These are phyloP conservation scores for Diploscapter pachys DNA, from an alignment of 1,140 invertebrate genomes.

Conservation along the genomic window DNA sequence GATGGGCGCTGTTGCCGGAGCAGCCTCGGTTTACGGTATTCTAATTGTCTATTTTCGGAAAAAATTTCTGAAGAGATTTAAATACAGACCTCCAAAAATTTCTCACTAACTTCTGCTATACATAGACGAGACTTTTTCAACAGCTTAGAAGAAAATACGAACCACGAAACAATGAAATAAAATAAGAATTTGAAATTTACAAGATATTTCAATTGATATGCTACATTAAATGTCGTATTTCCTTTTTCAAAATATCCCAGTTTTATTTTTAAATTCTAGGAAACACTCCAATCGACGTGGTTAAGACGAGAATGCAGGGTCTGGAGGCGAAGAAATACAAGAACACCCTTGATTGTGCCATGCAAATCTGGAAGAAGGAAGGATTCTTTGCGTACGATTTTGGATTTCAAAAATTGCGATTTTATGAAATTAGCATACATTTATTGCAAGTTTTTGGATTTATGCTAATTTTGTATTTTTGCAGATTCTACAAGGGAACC, in stretches of 20 bases:
- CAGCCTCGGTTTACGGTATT: constrained; percentile 91
- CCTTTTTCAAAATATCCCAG: no score
- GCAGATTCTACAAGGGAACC: constrained; percentile 96
- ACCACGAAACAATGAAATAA: no score
- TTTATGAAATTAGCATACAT: no score
- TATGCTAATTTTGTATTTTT: constrained; percentile 33
- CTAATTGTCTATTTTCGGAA: constrained; percentile 62
- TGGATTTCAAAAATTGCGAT: neutral
- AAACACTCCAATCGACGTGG: constrained; percentile 88
- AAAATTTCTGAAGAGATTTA: no score
- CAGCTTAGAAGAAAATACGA: no score
- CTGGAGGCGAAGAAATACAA: constrained; percentile 92
- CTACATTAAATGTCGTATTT: no score
- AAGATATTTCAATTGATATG: no score
- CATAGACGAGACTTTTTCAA: no score
- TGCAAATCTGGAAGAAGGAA: constrained; percentile 86
- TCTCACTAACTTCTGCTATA: no score
- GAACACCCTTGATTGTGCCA: constrained; percentile 84
- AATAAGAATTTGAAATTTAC: no score
- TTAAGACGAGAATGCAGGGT: constrained; percentile 98
- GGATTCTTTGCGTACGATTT: constrained; percentile 75
- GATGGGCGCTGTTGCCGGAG: constrained; percentile 89
- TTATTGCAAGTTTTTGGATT: no score
- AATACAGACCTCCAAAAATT: no score
- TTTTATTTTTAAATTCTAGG: constrained; percentile 70